Evolutionary conservation across 2,113 vertebrate genomes (phyloP), one percentile per base, ranked within the genome.

Genomic region (Tragelaphus buxtoni): DNA sequence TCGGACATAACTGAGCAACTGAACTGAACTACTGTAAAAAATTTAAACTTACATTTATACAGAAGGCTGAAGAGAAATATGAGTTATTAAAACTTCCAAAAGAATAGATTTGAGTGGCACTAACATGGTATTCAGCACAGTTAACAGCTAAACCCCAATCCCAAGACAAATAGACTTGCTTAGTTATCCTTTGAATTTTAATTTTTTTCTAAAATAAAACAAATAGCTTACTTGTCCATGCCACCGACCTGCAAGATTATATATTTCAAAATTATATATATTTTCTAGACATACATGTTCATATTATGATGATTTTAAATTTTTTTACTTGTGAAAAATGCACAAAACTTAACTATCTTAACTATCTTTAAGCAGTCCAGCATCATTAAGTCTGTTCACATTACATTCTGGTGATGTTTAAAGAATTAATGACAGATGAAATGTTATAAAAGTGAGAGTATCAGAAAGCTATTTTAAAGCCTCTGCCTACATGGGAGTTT

Each of bases 131-230:
- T 47, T 20, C 74, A 42, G 18, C 8, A 20, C 24, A 79, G 51
- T 47, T 84, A 45, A 77, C 6, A 63, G 18, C 16, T 39, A 45
- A 3, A 13, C 56, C 13, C n/a, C 56, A 84, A 4, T 47, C 90
- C 87, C 47, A 9, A 76, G 45, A 88, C 39, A 92, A 42, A 86
- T 5, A 86, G 61, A 76, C 42, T 92, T 35, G 42, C 12, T 92
- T 84, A 95, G 28, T 22, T 61, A 69, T 87, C 35, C 51, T 47
- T 39, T 20, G 11, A 47, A 60, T 80, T 77, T 79, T 32, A 69
- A 35, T n/a, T 88, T 42, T 87, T 94, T 94, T 81, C 69, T 79
- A 8, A 96, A 92, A 94, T 30, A 69, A 97, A 91, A 86, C 55
- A 32, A 95, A 20, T 85, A 32, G 45, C 30, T 12, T 77, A 47